Base-by-base conservation (phyloP, 2,888 invertebrate genomes). In the Patella caerulea region DNA sequence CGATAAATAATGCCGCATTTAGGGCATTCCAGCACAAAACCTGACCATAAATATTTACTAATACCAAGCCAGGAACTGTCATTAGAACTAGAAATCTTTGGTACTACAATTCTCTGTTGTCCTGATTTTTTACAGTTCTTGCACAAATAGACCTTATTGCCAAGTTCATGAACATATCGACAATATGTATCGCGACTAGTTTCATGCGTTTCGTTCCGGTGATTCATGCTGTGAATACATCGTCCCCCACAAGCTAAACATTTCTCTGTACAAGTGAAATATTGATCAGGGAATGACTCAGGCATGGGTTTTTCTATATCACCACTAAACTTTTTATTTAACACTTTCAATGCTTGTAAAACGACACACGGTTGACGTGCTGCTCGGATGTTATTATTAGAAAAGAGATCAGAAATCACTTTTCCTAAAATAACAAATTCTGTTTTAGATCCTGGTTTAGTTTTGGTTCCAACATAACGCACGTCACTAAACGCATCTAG, bases 21-120 rank as follows among this genome's bases (percentile, higher is more conserved):
- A 17, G 94, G 94, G 91, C 96, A 96, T 87, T 95, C 95, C 79
- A 96, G 94, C 1, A 95, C 94, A 87, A 95, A 93, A 34, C 96
- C 96, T 73, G 95, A 94, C 95, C 95, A 96, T 1, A 95, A 95
- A 88, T 94, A 95, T 86, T 94, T 95, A 1, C 95, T 94, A 71
- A 95, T 91, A 54, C 95, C 95, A 75, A 94, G 93, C 95, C 95
- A 95, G 9, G 94, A 93, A 83, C 92, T 93, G 78, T 93, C 93
- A 75, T 85, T 87, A 5, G 92, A 91, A 53, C 92, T 90, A 4
- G 91, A 91, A 52, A 92, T 91, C 83, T 93, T 92, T 7, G 94
- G 94, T 45, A 93, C 93, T 5, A 95, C 95, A 15, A 94, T 90
- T 12, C 93, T 92, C 86, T 93, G 93, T 79, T 93, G 93, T 1